Percentiles rank a stretch among this genome's conserved stretches.
phyloP scores from a whole-genome alignment of 1,140 invertebrate genomes.

The Luehdorfia chinensis region DNA sequence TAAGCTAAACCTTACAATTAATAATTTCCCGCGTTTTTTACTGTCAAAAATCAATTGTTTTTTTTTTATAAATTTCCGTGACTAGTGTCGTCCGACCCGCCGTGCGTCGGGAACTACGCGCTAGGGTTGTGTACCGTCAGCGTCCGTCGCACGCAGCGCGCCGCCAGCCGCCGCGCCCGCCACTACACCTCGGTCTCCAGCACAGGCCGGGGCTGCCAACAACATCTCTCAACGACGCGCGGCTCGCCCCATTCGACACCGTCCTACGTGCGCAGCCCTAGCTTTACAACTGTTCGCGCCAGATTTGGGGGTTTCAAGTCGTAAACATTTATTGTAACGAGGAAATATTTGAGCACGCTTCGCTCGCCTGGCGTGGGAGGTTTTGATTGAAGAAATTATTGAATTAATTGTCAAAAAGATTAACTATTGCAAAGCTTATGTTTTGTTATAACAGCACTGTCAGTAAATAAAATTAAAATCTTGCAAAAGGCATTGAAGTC shows the following conservation, averaged over 20 bases:
- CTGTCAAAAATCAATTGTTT: too few species aligned
- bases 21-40: too few species aligned
- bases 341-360: constrained; percentile 1
- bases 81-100: constrained; percentile 6
- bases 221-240: constrained; percentile 69
- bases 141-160: constrained; percentile 50
- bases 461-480: too few species aligned
- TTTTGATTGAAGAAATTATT: too few species aligned
- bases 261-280: constrained; percentile 64
- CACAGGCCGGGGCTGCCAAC: constrained; percentile 71
- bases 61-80: too few species aligned
- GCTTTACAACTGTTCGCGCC: constrained; percentile 47
- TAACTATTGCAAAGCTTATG: too few species aligned
- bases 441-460: too few species aligned
- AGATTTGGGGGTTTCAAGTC: constrained; percentile 38
- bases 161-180: constrained; percentile 57
- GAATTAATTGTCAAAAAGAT: too few species aligned
- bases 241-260: constrained; percentile 69
- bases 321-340: too few species aligned
- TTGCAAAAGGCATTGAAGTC: too few species aligned
- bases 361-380: constrained; percentile 1
- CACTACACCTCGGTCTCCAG: constrained; percentile 77
- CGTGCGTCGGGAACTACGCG: constrained; percentile 16
- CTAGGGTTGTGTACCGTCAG: constrained; percentile 62
- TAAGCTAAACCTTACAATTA: too few species aligned